Evolutionary conservation across 2,888 invertebrate genomes (phyloP).

Genomic region (Apoda limacodes): DNA sequence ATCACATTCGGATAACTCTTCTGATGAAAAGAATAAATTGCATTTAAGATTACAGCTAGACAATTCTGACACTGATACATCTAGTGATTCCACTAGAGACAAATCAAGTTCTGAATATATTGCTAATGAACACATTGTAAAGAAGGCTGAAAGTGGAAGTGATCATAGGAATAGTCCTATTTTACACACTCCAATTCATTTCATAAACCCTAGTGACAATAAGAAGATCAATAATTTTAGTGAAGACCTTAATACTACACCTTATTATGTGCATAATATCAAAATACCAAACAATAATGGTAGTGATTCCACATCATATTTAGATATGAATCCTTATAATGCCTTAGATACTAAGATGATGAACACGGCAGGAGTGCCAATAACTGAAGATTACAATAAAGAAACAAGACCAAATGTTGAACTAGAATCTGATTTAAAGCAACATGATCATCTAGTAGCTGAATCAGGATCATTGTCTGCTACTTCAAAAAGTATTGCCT

Average conservation of each 20-base stretch:
- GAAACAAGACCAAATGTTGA: slow-evolving; percentile 1
- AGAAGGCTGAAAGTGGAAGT: slow-evolving; percentile 19
- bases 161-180: slow-evolving; percentile 19
- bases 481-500: slow-evolving; percentile 29
- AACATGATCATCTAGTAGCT: slow-evolving; percentile 15
- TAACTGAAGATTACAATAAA: slow-evolving; percentile 22
- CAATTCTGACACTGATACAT: slow-evolving; percentile 61
- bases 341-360: slow-evolving; percentile 38
- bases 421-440: slow-evolving; percentile 2
- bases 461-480: slow-evolving; percentile 29
- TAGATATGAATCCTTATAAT: slow-evolving; percentile 49
- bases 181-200: slow-evolving; percentile 8
- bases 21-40: slow-evolving; percentile 57
- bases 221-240: slow-evolving; percentile 5
- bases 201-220: slow-evolving; percentile 13
- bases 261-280: slow-evolving; percentile 25
- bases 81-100: slow-evolving; percentile 50
- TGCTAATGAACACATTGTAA: slow-evolving; percentile 43
- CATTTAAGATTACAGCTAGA: slow-evolving; percentile 49
- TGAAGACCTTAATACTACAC: slow-evolving; percentile 16
- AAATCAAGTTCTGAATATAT: slow-evolving; percentile 58
- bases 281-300: slow-evolving; percentile 38
- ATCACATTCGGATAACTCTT: slow-evolving; percentile 56
- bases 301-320: slow-evolving; percentile 57
- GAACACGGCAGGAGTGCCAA: slow-evolving; percentile 41